phyloP scores from a whole-genome alignment of 1,140 invertebrate genomes.

The Zaprionus capensis region DNA sequence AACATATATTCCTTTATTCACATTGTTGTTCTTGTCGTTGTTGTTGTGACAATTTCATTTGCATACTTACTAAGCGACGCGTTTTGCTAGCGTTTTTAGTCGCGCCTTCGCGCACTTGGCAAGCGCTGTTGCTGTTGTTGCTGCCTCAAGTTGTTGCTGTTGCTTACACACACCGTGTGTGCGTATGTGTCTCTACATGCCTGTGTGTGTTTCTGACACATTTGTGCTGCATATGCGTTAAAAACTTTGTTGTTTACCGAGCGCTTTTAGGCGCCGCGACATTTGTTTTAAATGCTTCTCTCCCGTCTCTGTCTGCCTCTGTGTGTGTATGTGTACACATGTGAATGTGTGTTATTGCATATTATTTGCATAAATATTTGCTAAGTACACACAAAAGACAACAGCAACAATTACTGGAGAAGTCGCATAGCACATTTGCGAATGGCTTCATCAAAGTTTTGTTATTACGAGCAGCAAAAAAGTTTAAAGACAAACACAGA shows the following conservation, averaged over 20 bases:
- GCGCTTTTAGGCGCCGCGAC: constrained; percentile 63
- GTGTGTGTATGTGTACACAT: constrained; percentile 7
- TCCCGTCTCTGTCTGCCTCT: not conserved
- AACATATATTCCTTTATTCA: not conserved
- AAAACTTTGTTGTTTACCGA: constrained; percentile 70
- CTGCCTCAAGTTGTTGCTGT: constrained; percentile 39
- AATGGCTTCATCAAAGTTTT: constrained; percentile 57
- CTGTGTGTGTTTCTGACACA: constrained; percentile 48
- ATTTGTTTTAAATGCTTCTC: constrained; percentile 28
- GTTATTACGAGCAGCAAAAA: constrained; percentile 44
- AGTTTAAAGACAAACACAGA: constrained; percentile 37
- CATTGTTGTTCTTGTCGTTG: constrained; percentile 29
- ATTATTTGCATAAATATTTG: constrained; percentile 81
- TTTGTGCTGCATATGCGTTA: constrained; percentile 59
- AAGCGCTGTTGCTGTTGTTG: constrained; percentile 40
- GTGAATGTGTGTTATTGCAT: constrained; percentile 69
- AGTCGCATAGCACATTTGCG: constrained; percentile 38
- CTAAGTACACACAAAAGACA: constrained; percentile 45
- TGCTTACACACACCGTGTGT: constrained; percentile 3
- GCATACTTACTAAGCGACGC: constrained; percentile 40
- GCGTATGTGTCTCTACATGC: not conserved
- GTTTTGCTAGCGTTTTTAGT: constrained; percentile 45
- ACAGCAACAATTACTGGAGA: constrained; percentile 20
- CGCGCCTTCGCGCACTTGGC: constrained; percentile 35
- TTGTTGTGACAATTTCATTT: constrained; percentile 61